These are phyloP conservation scores for Oceanites oceanicus DNA, from an alignment of 2,113 vertebrate species.

Conservation along the genomic window DNA sequence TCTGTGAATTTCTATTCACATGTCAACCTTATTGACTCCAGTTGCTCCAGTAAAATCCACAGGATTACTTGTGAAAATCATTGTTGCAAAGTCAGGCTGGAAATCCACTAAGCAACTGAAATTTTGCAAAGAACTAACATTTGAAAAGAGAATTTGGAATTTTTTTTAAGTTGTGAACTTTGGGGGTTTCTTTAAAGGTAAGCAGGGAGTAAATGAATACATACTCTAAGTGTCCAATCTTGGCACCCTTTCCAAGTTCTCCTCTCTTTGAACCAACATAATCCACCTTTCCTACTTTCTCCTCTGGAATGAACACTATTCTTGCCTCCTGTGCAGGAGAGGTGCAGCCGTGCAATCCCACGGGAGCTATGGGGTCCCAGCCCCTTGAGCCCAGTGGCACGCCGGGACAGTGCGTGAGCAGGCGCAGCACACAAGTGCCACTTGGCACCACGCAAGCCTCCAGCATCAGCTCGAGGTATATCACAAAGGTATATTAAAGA, in stretches of 20 bases:
- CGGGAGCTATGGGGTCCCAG: not conserved
- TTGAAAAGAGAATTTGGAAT: not conserved
- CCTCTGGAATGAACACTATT: not conserved
- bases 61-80: not conserved
- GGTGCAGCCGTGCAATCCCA: not conserved
- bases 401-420: rapidly evolving
- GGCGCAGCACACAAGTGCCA: rapidly evolving
- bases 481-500: not conserved
- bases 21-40: not conserved
- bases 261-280: not conserved
- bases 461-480: not conserved
- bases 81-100: not conserved
- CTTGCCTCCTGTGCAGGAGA: not conserved
- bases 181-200: not conserved
- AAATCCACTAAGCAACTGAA: not conserved
- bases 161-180: not conserved
- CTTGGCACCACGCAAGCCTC: not conserved
- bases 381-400: rapidly evolving
- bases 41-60: not conserved
- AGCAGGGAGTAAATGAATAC: rapidly evolving
- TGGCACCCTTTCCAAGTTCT: not conserved
- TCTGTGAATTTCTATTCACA: not conserved
- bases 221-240: not conserved
- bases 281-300: not conserved
- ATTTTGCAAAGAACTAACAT: not conserved